These are phyloP conservation scores for Phocoena sinus DNA, from an alignment of 2,113 vertebrate species.

Conservation along the genomic window DNA sequence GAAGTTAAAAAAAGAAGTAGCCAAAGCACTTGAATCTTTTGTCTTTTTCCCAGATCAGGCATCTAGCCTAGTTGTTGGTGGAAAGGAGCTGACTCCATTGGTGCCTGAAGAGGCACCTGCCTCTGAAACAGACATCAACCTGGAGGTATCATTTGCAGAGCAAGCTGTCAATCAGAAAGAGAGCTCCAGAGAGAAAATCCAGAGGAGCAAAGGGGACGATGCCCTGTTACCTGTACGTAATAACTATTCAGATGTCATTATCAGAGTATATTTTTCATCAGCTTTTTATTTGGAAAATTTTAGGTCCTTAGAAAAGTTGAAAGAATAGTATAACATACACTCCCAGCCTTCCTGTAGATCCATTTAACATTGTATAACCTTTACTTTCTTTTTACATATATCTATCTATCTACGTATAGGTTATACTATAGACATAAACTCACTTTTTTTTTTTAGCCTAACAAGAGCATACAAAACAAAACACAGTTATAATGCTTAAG, in stretches of 20 bases:
- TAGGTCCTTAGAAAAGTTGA: neutral
- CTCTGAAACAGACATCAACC: slow-evolving; percentile 88
- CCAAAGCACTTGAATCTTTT: neutral
- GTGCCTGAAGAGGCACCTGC: slow-evolving; percentile 53
- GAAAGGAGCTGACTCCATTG: slow-evolving; percentile 24
- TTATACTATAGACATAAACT: neutral
- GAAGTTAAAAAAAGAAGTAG: neutral
- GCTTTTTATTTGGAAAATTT: slow-evolving; percentile 21
- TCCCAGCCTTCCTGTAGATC: neutral
- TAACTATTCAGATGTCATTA: neutral
- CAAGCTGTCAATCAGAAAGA: slow-evolving; percentile 91
- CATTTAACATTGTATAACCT: neutral
- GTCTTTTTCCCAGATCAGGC: slow-evolving; percentile 50
- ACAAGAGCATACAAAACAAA: neutral
- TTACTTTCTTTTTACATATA: neutral
- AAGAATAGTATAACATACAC: neutral
- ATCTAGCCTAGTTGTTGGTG: slow-evolving; percentile 48
- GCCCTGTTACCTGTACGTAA: slow-evolving; percentile 86
- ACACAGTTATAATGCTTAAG: neutral
- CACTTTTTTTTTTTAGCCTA: neutral
- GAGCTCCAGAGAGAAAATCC: slow-evolving; percentile 71
- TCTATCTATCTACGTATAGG: neutral
- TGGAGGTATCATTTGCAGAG: slow-evolving; percentile 94
- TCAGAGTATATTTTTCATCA: neutral
- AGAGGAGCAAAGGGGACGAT: slow-evolving; percentile 80